Evolutionary conservation across 1,140 invertebrate species (phyloP).

Genomic region (Reticulitermes speratus): DNA sequence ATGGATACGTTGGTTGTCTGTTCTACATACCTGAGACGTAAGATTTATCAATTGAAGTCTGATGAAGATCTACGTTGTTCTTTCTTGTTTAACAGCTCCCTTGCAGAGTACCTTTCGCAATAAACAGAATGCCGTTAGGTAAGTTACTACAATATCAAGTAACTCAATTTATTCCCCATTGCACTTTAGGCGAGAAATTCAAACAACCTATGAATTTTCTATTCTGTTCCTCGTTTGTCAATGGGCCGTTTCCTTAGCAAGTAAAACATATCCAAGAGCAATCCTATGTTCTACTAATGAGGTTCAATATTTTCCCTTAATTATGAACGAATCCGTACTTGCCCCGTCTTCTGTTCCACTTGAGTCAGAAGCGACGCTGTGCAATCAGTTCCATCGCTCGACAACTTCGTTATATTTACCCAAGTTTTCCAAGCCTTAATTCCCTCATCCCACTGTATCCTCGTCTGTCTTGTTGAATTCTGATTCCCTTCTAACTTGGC

Average conservation of each 20-base stretch:
- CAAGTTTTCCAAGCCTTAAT: constrained; percentile 15
- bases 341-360: not conserved
- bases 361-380: not conserved
- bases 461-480: not conserved
- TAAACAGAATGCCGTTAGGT: not conserved
- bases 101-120: not conserved
- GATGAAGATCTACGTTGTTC: not conserved
- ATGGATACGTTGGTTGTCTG: no score
- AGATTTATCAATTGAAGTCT: no score
- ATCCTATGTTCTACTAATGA: constrained; percentile 14
- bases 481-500: not conserved
- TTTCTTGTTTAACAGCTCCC: not conserved
- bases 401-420: constrained; percentile 12
- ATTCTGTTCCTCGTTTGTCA: not conserved
- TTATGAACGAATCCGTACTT: constrained; percentile 15
- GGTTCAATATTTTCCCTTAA: constrained; percentile 16
- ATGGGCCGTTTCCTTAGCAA: not conserved
- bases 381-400: constrained; percentile 4
- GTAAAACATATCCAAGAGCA: constrained; percentile 4
- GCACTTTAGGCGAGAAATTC: not conserved
- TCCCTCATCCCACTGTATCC: not conserved
- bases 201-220: not conserved
- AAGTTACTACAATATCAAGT: not conserved
- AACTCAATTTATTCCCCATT: not conserved
- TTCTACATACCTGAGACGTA: no score